Conservation (phyloP, 23 tunicate species). For the Trididemnum clinides region DNA sequence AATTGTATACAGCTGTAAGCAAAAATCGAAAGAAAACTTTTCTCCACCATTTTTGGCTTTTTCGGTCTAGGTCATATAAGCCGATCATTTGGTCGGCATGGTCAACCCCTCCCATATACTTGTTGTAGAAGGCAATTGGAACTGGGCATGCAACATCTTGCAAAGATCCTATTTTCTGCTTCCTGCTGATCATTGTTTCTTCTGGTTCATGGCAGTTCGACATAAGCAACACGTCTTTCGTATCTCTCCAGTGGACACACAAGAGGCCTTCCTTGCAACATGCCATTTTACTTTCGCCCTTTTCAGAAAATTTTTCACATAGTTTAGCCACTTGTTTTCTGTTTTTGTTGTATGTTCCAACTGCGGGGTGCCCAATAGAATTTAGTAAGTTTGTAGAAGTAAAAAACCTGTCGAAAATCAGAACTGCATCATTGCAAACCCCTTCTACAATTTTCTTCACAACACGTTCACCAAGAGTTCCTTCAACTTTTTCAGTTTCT, state of each 20-base stretch:
- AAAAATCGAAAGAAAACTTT: background rate
- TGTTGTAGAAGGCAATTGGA: background rate
- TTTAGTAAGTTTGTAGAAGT: too few relatives aligned
- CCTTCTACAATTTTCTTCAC: background rate
- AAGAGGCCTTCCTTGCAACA: too few relatives aligned
- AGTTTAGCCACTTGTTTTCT: background rate
- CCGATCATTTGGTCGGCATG: too few relatives aligned
- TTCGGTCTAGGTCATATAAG: background rate
- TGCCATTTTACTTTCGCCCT: too few relatives aligned
- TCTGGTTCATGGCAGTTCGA: too few relatives aligned
- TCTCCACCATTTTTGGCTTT: background rate
- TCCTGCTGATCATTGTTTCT: background rate
- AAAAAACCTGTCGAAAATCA: constrained; percentile 3
- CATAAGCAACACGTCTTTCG: too few relatives aligned
- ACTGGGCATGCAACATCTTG: too few relatives aligned
- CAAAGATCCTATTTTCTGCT: background rate
- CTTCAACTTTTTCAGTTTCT: constrained; percentile 9
- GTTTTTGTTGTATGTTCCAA: too few relatives aligned
- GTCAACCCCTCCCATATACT: too few relatives aligned
- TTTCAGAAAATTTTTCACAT: background rate
- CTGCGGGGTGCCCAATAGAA: constrained; percentile 13
- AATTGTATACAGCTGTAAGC: background rate
- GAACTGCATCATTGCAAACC: background rate
- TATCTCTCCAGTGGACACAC: too few relatives aligned
- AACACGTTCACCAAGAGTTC: too few relatives aligned